Percentiles rank a stretch among this genome's conserved stretches.
Evolutionary conservation across 2,113 vertebrate species (phyloP).

Genomic region (Myrmophylax atrothorax): DNA sequence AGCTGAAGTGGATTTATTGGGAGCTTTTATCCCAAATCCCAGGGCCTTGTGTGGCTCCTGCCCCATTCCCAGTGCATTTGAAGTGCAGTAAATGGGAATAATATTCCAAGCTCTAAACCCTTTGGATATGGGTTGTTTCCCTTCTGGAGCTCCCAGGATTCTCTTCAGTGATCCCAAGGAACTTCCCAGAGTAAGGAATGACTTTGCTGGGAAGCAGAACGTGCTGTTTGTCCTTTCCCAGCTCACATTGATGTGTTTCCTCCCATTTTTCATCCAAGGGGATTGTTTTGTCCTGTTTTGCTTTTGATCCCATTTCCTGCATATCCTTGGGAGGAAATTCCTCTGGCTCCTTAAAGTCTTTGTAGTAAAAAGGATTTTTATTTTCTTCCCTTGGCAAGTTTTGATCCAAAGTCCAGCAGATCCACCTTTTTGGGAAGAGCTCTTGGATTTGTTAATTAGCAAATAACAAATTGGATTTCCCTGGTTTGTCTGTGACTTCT

Average conservation of each 20-base stretch:
- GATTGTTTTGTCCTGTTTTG: background rate
- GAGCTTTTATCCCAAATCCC: background rate
- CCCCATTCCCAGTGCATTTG: background rate
- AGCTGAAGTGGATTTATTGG: too few species aligned
- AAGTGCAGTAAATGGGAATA: background rate
- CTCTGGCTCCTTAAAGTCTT: background rate
- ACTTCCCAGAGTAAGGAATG: fast-evolving
- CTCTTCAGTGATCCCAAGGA: background rate
- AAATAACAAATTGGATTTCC: background rate
- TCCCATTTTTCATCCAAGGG: background rate
- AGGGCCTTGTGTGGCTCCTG: too few species aligned
- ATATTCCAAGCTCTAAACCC: background rate
- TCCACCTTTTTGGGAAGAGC: background rate
- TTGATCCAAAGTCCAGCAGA: background rate
- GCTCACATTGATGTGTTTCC: background rate
- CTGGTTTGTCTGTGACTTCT: background rate
- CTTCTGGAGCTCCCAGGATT: background rate
- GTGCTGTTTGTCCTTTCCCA: background rate
- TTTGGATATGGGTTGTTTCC: background rate
- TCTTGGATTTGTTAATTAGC: background rate
- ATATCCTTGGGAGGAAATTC: background rate
- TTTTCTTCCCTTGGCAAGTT: background rate
- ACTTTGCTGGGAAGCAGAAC: background rate
- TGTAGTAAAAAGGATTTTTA: background rate
- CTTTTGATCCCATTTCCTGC: background rate